Evolutionary conservation across 2,888 invertebrate species (phyloP).

Genomic region (Campoplex capitator): DNA sequence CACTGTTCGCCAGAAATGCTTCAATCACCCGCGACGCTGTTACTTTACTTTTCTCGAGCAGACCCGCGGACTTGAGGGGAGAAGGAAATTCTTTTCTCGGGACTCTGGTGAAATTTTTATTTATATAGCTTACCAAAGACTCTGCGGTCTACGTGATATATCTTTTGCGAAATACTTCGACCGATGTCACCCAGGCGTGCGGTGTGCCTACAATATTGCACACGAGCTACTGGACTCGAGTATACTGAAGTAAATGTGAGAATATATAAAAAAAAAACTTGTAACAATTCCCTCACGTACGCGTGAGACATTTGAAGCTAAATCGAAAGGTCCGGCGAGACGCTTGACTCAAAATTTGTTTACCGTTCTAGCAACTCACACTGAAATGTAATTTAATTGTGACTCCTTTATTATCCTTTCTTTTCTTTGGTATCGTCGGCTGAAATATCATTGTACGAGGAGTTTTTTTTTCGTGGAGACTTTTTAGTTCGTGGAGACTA

Average conservation of each 20-base stretch:
- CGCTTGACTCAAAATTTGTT: neutral
- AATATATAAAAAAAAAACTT: conserved; percentile 28
- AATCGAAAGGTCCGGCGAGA: neutral
- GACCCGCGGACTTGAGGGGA: conserved; percentile 16
- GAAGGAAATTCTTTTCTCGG: conserved; percentile 62
- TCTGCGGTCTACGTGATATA: conserved; percentile 53
- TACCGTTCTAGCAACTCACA: neutral
- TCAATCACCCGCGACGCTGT: conserved; percentile 46
- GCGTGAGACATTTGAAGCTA: conserved; percentile 1
- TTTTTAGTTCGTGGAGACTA: neutral
- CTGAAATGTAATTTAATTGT: neutral
- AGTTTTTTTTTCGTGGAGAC: too few species aligned
- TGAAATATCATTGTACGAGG: neutral
- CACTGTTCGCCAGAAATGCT: conserved; percentile 37
- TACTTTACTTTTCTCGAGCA: conserved; percentile 33
- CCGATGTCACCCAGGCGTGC: conserved; percentile 56
- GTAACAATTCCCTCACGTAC: conserved; percentile 44
- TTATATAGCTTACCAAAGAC: conserved; percentile 52
- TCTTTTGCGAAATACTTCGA: conserved; percentile 63
- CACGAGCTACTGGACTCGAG: conserved; percentile 27
- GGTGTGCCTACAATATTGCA: neutral
- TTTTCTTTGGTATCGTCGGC: neutral
- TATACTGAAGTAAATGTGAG: neutral
- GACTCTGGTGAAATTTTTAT: conserved; percentile 59
- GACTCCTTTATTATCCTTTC: neutral